phyloP scores from a whole-genome alignment of 2,113 vertebrate genomes.

The Eleginops maclovinus region DNA sequence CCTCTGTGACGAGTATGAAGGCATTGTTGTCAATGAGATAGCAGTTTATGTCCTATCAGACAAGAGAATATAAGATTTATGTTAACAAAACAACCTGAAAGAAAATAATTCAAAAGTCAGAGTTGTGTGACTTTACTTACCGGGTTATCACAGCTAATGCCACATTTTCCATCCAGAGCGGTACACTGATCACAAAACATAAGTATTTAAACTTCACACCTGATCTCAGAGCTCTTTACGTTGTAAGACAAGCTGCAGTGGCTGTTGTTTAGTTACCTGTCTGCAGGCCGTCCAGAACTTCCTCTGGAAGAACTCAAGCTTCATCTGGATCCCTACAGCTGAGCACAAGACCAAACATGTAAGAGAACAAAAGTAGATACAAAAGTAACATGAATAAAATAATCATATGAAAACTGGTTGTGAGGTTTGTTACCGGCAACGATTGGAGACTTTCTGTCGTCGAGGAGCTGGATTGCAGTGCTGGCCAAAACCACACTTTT shows the following conservation, averaged over 20 bases:
- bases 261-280: constrained; percentile 85
- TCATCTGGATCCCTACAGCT: constrained; percentile 99
- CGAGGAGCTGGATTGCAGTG: constrained; percentile 94
- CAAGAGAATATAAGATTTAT: neutral
- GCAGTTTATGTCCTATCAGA: constrained; percentile 91
- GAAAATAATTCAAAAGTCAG: fast-evolving
- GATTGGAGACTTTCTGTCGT: constrained; percentile 96
- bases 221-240: neutral
- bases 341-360: neutral
- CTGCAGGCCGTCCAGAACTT: constrained; percentile 99
- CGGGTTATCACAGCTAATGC: constrained; percentile 95
- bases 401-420: neutral
- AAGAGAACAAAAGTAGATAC: neutral
- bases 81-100: neutral
- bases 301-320: constrained; percentile 98
- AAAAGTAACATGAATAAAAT: neutral
- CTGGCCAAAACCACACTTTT: constrained; percentile 98
- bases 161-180: constrained; percentile 94
- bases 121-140: constrained; percentile 78
- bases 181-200: constrained; percentile 86
- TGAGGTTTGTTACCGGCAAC: constrained; percentile 88
- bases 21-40: constrained; percentile 99
- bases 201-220: neutral
- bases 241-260: neutral
- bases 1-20: constrained; percentile 97